These are phyloP conservation scores for Drosophila stalkeri DNA, from an alignment of 2,888 invertebrate species.

Conservation along the genomic window DNA sequence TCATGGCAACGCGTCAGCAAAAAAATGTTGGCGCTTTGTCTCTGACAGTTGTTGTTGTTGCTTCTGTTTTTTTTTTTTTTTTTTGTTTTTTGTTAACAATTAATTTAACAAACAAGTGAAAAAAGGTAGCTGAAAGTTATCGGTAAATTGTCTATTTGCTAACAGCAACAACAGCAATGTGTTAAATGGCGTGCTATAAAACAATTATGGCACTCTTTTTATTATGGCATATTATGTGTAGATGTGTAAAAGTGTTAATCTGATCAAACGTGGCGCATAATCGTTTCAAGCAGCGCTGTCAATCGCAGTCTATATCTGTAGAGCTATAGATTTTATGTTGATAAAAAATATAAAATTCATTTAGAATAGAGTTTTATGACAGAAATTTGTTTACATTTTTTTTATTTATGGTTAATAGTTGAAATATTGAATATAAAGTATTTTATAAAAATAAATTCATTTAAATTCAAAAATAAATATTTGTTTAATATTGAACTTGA, in stretches of 20 bases:
- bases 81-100: constrained; percentile 15
- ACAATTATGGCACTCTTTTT: constrained; percentile 48
- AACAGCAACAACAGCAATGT: constrained; percentile 15
- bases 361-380: too few species aligned
- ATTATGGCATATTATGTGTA: constrained; percentile 26
- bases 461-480: too few species aligned
- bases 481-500: too few species aligned
- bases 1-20: constrained; percentile 51
- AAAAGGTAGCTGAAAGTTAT: constrained; percentile 28
- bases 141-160: constrained; percentile 57
- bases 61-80: constrained; percentile 13
- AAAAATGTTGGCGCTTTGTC: constrained; percentile 53
- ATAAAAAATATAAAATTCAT: background rate
- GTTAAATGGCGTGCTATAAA: constrained; percentile 57
- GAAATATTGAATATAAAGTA: too few species aligned
- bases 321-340: background rate
- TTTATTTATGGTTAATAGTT: too few species aligned
- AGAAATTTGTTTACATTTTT: too few species aligned
- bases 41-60: background rate
- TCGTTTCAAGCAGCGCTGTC: background rate
- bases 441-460: too few species aligned
- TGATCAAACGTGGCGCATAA: background rate
- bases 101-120: constrained; percentile 23
- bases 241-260: constrained; percentile 1
- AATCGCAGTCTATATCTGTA: background rate